Evolutionary conservation across 2,797 vertebrate species (phyloP).

Genomic region (Phylloscopus collybita): DNA sequence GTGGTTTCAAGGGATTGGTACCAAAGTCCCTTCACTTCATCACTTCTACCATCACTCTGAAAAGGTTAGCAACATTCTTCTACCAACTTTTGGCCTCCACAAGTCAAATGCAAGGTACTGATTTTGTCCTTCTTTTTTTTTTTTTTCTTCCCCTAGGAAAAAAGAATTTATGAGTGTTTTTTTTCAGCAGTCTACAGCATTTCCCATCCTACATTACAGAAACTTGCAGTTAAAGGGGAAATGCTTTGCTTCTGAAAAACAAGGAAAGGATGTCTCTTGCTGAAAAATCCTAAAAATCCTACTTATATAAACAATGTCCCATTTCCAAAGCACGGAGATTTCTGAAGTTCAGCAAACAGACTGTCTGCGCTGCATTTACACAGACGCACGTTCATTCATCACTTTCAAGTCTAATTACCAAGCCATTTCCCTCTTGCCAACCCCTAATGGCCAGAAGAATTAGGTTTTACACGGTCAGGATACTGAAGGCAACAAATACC

Average conservation of each 20-base stretch:
- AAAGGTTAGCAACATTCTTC: neutral
- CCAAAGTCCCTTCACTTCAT: neutral
- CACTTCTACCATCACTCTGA: neutral
- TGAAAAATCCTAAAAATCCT: constrained; percentile 67
- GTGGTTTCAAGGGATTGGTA: neutral
- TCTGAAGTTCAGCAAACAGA: constrained; percentile 65
- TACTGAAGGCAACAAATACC: constrained; percentile 52
- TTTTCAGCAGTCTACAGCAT: neutral
- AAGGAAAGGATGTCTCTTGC: constrained; percentile 43
- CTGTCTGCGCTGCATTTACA: constrained; percentile 57
- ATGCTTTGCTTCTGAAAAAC: constrained; percentile 51
- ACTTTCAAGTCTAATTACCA: constrained; percentile 67
- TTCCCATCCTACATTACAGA: constrained; percentile 10
- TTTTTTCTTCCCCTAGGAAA: neutral
- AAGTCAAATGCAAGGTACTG: neutral
- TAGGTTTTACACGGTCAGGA: constrained; percentile 57
- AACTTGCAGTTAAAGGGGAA: neutral
- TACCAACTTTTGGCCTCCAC: neutral
- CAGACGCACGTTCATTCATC: constrained; percentile 52
- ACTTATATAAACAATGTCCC: constrained; percentile 58
- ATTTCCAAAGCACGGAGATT: constrained; percentile 66
- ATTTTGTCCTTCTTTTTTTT: neutral
- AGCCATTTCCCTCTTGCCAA: constrained; percentile 65
- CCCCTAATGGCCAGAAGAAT: constrained; percentile 58
- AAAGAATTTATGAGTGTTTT: neutral